phyloP scores from a whole-genome alignment of 30 jellyfish, hydroid and myxozoan genomes.

The Morbakka virulenta region DNA sequence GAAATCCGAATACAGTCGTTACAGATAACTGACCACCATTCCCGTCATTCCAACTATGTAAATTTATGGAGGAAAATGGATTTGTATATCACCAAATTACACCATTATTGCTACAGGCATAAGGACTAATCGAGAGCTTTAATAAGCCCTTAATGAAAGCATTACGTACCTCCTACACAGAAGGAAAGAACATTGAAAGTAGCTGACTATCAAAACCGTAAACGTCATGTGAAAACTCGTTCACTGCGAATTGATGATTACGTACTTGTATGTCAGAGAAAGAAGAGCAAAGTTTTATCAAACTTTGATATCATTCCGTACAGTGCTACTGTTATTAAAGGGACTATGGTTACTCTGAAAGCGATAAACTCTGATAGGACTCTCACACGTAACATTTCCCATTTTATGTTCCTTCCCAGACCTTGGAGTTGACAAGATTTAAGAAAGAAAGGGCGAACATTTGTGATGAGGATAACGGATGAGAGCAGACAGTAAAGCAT shows the following conservation, averaged over 20 bases:
- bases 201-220: conserved; percentile 13
- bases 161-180: background rate
- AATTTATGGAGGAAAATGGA: background rate
- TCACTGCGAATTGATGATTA: too few relatives aligned
- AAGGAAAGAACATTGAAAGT: background rate
- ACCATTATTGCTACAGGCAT: background rate
- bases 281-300: too few relatives aligned
- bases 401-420: background rate
- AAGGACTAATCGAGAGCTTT: background rate
- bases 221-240: conserved; percentile 11
- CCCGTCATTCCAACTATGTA: background rate
- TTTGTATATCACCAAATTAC: background rate
- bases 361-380: background rate
- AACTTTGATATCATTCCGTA: background rate
- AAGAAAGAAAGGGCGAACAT: too few relatives aligned
- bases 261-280: too few relatives aligned
- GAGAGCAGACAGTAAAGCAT: too few relatives aligned
- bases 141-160: background rate
- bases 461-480: background rate
- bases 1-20: background rate
- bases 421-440: too few relatives aligned
- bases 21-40: background rate
- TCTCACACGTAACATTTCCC: too few relatives aligned
- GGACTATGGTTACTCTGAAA: background rate
- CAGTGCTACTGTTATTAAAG: background rate